phyloP scores from a whole-genome alignment of 2,797 vertebrate species.

The Ptychobarbus kaznakovi region DNA sequence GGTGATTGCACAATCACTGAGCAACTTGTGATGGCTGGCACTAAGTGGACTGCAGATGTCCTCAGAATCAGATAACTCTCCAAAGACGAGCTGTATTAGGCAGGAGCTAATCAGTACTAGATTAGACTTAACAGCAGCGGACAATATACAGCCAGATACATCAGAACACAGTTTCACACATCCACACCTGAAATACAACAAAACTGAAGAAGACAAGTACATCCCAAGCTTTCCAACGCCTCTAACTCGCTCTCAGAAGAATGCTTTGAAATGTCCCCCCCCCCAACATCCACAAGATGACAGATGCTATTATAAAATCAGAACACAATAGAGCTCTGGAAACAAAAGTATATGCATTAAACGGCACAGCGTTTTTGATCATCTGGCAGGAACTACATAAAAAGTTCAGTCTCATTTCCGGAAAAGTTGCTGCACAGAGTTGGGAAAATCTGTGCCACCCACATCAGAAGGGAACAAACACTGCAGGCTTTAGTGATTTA shows the following conservation, averaged over 20 bases:
- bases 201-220: not conserved
- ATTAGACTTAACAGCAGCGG: not conserved
- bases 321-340: constrained; percentile 2
- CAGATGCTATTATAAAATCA: constrained; percentile 8
- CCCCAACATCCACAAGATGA: constrained; percentile 4
- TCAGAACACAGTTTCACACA: constrained; percentile 7
- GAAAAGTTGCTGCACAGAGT: constrained; percentile 19
- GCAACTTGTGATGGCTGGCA: not conserved
- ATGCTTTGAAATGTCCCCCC: constrained; percentile 4
- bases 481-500: constrained; percentile 37
- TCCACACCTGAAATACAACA: constrained; percentile 13
- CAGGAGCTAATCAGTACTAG: not conserved
- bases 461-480: constrained; percentile 34
- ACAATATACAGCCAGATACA: constrained; percentile 6
- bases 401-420: constrained; percentile 31
- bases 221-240: constrained; percentile 18
- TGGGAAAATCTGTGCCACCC: constrained; percentile 36
- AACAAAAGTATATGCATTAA: constrained; percentile 31
- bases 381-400: not conserved
- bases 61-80: constrained; percentile 6
- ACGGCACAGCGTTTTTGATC: constrained; percentile 13
- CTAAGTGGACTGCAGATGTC: constrained; percentile 14
- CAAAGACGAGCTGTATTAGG: not conserved
- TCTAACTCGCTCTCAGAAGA: constrained; percentile 22
- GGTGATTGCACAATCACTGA: constrained; percentile 3